Evolutionary conservation across 2,113 vertebrate species (phyloP).

Genomic region (Zootoca vivipara): DNA sequence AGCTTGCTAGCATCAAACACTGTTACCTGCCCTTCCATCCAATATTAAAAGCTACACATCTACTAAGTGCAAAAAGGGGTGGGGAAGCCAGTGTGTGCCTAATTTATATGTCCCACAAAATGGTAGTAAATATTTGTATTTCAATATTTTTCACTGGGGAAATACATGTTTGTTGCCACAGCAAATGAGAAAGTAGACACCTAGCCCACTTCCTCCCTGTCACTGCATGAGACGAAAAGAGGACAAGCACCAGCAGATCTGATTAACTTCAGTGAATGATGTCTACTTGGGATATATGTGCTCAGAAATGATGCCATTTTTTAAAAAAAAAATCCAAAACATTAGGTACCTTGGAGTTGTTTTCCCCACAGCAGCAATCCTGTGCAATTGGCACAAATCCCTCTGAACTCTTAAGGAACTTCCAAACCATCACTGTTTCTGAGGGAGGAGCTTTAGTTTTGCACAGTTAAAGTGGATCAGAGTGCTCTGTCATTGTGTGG

Average conservation of each 20-base stretch:
- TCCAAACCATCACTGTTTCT: too few species aligned
- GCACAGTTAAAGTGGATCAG: too few species aligned
- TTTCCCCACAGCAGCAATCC: neutral
- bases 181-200: neutral
- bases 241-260: too few species aligned
- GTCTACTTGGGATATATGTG: neutral
- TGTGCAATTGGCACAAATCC: neutral
- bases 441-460: too few species aligned
- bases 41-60: constrained; percentile 34
- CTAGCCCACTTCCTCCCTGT: neutral
- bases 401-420: too few species aligned
- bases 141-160: constrained; percentile 23
- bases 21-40: constrained; percentile 35
- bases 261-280: neutral
- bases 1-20: neutral
- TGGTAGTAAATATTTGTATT: constrained; percentile 42
- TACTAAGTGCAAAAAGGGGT: constrained; percentile 50
- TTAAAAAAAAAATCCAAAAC: neutral
- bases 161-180: constrained; percentile 37
- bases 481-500: too few species aligned
- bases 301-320: neutral
- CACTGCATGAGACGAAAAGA: neutral
- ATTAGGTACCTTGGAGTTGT: neutral
- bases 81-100: constrained; percentile 31
- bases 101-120: constrained; percentile 44